Evolutionary conservation across 2,888 invertebrate genomes (phyloP).

Genomic region (Odontomyia ornata): DNA sequence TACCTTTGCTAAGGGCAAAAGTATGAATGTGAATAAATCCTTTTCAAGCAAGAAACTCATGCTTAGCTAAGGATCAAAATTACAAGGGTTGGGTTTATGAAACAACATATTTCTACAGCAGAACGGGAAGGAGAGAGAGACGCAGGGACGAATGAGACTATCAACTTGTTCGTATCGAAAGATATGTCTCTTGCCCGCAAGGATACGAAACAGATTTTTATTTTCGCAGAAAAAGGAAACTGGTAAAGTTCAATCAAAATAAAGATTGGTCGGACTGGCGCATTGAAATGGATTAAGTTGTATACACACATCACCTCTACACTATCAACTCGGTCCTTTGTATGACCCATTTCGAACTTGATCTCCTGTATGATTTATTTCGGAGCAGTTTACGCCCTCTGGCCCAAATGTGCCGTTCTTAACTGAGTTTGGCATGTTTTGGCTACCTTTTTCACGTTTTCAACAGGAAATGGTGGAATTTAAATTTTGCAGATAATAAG

Average conservation of each 20-base stretch:
- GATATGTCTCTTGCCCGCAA: background rate
- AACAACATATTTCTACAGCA: too few relatives aligned
- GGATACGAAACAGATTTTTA: constrained; percentile 15
- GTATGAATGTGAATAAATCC: too few relatives aligned
- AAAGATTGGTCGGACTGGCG: constrained; percentile 35
- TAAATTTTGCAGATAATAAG: constrained; percentile 17
- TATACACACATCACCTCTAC: background rate
- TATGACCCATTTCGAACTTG: background rate
- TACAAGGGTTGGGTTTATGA: too few relatives aligned
- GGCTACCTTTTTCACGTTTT: background rate
- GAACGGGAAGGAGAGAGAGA: background rate
- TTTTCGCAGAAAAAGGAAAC: constrained; percentile 5
- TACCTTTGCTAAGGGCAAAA: too few relatives aligned
- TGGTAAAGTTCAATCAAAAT: constrained; percentile 39
- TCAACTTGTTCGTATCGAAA: constrained; percentile 22
- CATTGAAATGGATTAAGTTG: constrained; percentile 6
- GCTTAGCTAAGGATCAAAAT: too few relatives aligned
- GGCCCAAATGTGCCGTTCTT: constrained; percentile 40
- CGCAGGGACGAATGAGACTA: background rate
- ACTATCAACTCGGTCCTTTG: background rate
- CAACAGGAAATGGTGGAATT: background rate
- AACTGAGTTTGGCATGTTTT: constrained; percentile 6
- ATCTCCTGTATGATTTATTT: constrained; percentile 18
- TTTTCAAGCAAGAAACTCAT: too few relatives aligned
- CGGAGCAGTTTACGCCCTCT: constrained; percentile 33